Conservation (phyloP, 2,797 vertebrate species). For the Sternarchorhynchus goeldii region DNA sequence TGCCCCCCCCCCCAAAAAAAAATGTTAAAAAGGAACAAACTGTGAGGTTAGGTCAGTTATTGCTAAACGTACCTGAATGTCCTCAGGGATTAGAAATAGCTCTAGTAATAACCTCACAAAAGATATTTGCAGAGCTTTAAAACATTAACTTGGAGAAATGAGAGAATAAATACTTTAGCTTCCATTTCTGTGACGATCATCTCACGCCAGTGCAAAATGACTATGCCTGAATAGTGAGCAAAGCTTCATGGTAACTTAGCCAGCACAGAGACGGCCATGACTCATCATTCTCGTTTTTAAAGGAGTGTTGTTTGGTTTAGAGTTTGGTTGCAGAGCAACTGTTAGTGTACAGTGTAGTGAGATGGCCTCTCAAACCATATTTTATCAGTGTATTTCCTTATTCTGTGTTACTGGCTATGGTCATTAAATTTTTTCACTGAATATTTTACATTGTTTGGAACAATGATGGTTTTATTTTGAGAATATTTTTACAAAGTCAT, state of each 20-base stretch:
- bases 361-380: slow-evolving; percentile 6
- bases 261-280: background rate
- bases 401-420: slow-evolving; percentile 33
- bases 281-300: slow-evolving; percentile 21
- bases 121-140: background rate
- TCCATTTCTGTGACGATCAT: background rate
- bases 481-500: slow-evolving; percentile 4
- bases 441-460: slow-evolving; percentile 13
- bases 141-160: background rate
- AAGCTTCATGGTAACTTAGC: background rate
- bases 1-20: background rate
- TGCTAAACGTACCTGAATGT: background rate
- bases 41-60: background rate
- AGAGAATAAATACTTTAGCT: background rate
- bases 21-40: background rate
- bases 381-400: background rate
- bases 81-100: background rate
- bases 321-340: slow-evolving; percentile 49
- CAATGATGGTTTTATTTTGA: slow-evolving; percentile 26
- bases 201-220: slow-evolving; percentile 37
- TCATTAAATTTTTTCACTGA: slow-evolving; percentile 43
- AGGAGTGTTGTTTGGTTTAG: slow-evolving; percentile 24
- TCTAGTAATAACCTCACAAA: background rate
- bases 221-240: background rate
- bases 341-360: slow-evolving; percentile 25